Conservation (phyloP, 2,113 vertebrate species). For the Motacilla alba region DNA sequence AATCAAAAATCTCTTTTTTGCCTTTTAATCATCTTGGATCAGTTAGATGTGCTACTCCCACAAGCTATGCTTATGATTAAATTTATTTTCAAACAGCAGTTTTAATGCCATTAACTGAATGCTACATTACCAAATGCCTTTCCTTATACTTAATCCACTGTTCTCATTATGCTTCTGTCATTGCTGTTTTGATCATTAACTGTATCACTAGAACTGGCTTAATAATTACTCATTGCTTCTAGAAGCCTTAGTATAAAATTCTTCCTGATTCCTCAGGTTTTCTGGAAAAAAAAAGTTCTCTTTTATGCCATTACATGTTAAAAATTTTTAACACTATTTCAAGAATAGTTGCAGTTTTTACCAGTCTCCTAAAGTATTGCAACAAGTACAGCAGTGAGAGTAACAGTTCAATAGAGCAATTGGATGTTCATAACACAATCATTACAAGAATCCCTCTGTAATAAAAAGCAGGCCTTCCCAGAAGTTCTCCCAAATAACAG, state of each 20-base stretch:
- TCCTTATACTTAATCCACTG: constrained; percentile 25
- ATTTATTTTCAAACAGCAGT: constrained; percentile 9
- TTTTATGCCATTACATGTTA: neutral
- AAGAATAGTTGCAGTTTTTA: neutral
- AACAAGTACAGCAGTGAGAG: neutral
- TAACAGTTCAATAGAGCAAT: neutral
- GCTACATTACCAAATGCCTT: neutral
- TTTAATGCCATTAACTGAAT: neutral
- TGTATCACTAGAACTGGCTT: constrained; percentile 37
- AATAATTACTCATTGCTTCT: constrained; percentile 41
- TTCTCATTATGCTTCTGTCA: constrained; percentile 16
- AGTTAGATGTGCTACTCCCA: neutral
- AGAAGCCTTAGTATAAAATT: neutral
- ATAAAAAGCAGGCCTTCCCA: neutral
- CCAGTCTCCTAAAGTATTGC: neutral
- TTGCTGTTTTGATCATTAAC: constrained; percentile 57
- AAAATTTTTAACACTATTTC: neutral
- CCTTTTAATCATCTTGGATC: neutral
- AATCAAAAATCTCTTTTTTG: neutral
- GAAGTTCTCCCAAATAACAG: neutral
- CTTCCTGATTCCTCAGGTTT: neutral
- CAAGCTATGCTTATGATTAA: neutral
- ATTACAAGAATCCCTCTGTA: neutral
- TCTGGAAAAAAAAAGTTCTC: neutral
- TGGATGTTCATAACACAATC: neutral